Percentiles rank a stretch among this genome's conserved stretches.
Conservation (phyloP, 2,888 invertebrate species). For the Stenurella melanura region DNA sequence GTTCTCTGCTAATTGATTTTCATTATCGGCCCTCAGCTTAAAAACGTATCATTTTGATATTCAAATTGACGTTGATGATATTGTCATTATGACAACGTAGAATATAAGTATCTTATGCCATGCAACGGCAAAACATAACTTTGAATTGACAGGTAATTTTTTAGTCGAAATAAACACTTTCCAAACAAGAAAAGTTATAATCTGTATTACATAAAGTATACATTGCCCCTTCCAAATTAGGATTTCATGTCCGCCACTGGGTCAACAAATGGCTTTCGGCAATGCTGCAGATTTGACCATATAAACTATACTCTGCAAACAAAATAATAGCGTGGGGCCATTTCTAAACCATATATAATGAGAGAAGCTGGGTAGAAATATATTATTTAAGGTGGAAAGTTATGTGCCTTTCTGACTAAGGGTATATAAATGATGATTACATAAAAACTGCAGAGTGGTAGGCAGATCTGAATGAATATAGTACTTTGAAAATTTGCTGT, state of each 20-base stretch:
- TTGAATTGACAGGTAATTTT: too few species aligned
- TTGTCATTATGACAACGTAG: too few species aligned
- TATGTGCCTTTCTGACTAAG: neutral
- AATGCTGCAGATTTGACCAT: slow-evolving; percentile 26
- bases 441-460: slow-evolving; percentile 7
- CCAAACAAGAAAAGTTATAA: too few species aligned
- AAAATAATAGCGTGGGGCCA: slow-evolving; percentile 30
- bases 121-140: too few species aligned
- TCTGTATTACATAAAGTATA: too few species aligned
- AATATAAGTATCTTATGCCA: too few species aligned
- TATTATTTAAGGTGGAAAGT: slow-evolving; percentile 11
- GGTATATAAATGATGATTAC: slow-evolving; percentile 13
- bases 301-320: slow-evolving; percentile 38
- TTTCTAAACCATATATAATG: slow-evolving; percentile 35
- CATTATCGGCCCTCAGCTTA: too few species aligned
- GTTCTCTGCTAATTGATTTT: too few species aligned
- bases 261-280: slow-evolving; percentile 28
- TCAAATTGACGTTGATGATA: too few species aligned
- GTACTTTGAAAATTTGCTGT: neutral
- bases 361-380: slow-evolving; percentile 7
- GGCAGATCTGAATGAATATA: slow-evolving; percentile 3
- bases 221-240: neutral
- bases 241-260: slow-evolving; percentile 14
- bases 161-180: too few species aligned
- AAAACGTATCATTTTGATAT: too few species aligned